Base-by-base conservation (phyloP, 64 coral and sea anemone genomes). In the Platygyra sinensis region DNA sequence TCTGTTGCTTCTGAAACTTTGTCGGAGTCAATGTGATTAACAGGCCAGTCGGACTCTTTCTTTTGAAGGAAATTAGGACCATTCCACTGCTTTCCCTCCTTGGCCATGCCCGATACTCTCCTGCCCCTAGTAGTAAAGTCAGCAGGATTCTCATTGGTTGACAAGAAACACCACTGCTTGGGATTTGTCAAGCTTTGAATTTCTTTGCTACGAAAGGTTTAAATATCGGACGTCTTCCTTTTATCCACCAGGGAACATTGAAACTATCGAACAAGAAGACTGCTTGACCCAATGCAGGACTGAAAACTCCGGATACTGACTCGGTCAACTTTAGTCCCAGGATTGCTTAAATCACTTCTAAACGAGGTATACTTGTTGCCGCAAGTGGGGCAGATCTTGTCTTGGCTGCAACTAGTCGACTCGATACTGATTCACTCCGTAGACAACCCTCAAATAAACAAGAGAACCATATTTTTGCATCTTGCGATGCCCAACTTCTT, bases 281-380 rank as follows among this genome's bases (percentile, higher is more conserved):
- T 33, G 19, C n/a, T 4, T 79, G 10, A 22, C 25, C 42, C 14
- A 30, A 50, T n/a, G 4, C n/a, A 50, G n/a, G 2, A 19, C 36
- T 50, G 14, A 9, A 46, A 33, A 79, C 42, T 12, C 12, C 19
- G 24, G 42, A 33, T 19, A 50, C 76, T 46, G 39, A 50, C 76
- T 79, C 32, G 3, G 76, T 50, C n/a, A 79, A 4, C 52, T 10
- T 36, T 87, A 87, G 52, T 46, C 86, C 86, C 73, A 87, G 67
- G 9, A 87, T 28, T 16, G 86, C 86, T 75, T 72, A 32, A 72
- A 87, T 74, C 22, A 87, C 39, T 59, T 87, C 86, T 17, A 87
- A 49, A 29, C 86, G 67, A 31, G 86, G 86, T 75, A 87, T 75
- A 19, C 86, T 87, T 39, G 75, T 52, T 31, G 72, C 67, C 9